These are phyloP conservation scores for Magallana angulata DNA, from an alignment of 1,140 invertebrate species.

Conservation along the genomic window DNA sequence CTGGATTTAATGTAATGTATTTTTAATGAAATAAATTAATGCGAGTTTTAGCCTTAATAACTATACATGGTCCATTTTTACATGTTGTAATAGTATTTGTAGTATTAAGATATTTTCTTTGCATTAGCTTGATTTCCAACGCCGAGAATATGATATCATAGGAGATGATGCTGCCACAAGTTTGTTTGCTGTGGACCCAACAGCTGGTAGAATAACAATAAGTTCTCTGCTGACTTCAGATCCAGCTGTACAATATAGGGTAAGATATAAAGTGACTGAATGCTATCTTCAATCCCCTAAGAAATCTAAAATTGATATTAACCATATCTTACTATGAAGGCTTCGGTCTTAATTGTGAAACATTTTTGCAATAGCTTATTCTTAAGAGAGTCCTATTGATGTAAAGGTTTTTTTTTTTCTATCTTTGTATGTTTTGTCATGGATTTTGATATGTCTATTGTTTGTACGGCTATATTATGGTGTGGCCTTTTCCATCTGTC, in stretches of 20 bases:
- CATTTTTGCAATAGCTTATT: too few relatives aligned
- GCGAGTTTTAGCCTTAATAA: background rate
- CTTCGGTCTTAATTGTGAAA: too few relatives aligned
- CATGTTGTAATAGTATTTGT: background rate
- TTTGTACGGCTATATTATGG: too few relatives aligned
- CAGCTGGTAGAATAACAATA: slow-evolving; percentile 46
- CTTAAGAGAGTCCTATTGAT: too few relatives aligned
- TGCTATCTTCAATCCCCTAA: too few relatives aligned
- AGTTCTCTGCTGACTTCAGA: slow-evolving; percentile 23
- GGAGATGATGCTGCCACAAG: slow-evolving; percentile 63
- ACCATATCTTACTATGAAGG: too few relatives aligned
- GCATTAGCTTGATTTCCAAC: slow-evolving; percentile 54
- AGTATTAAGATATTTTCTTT: background rate
- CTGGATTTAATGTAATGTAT: background rate
- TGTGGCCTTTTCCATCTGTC: too few relatives aligned
- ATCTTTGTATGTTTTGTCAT: too few relatives aligned
- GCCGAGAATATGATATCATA: slow-evolving; percentile 61
- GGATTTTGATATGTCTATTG: too few relatives aligned
- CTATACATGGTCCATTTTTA: background rate
- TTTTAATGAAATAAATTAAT: background rate
- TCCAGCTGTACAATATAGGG: slow-evolving; percentile 48
- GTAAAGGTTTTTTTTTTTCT: too few relatives aligned
- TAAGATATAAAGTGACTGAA: background rate
- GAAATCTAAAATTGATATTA: too few relatives aligned
- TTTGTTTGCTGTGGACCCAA: slow-evolving; percentile 59